These are phyloP conservation scores for Falco biarmicus DNA, from an alignment of 2,797 vertebrate species.

Conservation along the genomic window DNA sequence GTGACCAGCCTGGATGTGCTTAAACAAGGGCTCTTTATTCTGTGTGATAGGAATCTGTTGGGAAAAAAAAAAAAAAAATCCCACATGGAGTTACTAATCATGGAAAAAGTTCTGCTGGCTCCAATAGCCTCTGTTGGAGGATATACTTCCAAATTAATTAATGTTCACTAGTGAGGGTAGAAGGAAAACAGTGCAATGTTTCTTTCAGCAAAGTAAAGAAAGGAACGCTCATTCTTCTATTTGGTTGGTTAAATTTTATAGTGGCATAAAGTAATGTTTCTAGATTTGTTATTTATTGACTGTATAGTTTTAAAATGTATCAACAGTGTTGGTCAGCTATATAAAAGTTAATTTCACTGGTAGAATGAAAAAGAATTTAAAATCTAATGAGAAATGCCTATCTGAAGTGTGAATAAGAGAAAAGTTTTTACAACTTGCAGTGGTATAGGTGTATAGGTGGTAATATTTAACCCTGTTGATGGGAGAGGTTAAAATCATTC, in stretches of 20 bases:
- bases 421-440: background rate
- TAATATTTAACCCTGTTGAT: constrained; percentile 18
- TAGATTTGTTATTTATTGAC: background rate
- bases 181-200: background rate
- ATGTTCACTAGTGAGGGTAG: background rate
- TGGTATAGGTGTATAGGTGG: background rate
- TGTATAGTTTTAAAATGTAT: background rate
- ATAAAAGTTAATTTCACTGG: background rate
- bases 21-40: background rate
- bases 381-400: background rate
- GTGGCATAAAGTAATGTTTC: background rate
- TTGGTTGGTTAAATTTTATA: background rate
- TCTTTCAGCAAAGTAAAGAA: background rate
- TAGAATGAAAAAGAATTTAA: background rate
- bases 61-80: background rate
- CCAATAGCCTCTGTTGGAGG: background rate
- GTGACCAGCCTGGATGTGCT: background rate
- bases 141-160: background rate
- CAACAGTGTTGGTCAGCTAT: background rate
- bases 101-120: background rate
- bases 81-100: background rate
- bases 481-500: background rate
- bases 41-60: background rate
- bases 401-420: background rate
- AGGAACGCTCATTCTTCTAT: background rate